These are phyloP conservation scores for Plebejus anna DNA, from an alignment of 2,888 invertebrate genomes.

Conservation along the genomic window DNA sequence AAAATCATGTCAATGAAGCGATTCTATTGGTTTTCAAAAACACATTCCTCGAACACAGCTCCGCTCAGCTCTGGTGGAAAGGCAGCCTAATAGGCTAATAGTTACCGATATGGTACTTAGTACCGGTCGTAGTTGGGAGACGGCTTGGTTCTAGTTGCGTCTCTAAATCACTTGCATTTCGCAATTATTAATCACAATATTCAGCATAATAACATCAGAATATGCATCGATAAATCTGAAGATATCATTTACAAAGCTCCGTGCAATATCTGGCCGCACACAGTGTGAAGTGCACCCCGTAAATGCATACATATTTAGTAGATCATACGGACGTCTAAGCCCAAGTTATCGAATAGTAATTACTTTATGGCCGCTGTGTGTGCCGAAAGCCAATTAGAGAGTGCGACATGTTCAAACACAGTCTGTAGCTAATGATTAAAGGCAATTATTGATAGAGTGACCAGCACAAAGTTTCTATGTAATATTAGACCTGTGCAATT, in stretches of 20 bases:
- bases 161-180: not conserved
- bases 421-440: constrained; percentile 49
- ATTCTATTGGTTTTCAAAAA: no score
- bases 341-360: constrained; percentile 35
- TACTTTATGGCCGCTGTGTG: constrained; percentile 39
- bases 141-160: no score
- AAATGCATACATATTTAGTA: constrained; percentile 27
- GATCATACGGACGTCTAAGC: constrained; percentile 23
- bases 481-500: constrained; percentile 32
- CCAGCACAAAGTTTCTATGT: constrained; percentile 30
- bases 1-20: no score
- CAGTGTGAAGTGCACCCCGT: constrained; percentile 14
- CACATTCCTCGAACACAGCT: no score
- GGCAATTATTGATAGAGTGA: constrained; percentile 50
- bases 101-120: no score
- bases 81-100: no score
- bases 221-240: constrained; percentile 8
- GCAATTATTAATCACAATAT: not conserved
- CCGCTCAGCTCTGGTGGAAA: no score
- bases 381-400: constrained; percentile 42
- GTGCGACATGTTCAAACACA: constrained; percentile 46
- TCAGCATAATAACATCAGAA: not conserved
- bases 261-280: constrained; percentile 21
- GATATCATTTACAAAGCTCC: constrained; percentile 14
- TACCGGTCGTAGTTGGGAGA: no score